Conservation (phyloP, 2,797 vertebrate species). For the Neostethus bicornis region DNA sequence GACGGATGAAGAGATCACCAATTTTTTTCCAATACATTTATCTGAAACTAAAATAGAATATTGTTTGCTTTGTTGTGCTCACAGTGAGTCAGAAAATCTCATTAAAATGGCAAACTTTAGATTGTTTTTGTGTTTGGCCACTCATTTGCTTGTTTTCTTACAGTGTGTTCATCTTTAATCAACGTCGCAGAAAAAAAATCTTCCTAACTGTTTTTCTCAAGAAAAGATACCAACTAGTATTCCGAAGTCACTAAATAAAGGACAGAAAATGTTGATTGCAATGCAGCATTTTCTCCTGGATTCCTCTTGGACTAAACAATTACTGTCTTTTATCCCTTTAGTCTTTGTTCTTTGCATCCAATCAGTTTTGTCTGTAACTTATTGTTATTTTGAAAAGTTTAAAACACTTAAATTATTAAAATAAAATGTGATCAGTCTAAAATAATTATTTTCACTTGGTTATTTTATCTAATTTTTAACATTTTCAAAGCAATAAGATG, state of each 20-base stretch:
- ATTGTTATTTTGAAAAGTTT: no score
- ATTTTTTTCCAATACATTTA: no score
- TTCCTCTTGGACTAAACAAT: constrained; percentile 12
- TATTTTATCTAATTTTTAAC: no score
- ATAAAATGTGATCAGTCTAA: no score
- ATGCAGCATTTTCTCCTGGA: constrained; percentile 6
- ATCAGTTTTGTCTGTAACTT: no score
- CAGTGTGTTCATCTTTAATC: constrained; percentile 24
- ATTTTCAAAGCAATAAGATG: background rate
- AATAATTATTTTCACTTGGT: no score
- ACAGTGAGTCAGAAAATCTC: constrained; percentile 54
- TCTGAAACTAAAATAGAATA: no score
- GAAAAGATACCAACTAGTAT: constrained; percentile 13
- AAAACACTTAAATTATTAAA: no score
- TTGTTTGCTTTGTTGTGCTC: constrained; percentile 30
- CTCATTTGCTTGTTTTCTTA: no score
- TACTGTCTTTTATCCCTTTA: background rate
- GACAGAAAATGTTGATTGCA: constrained; percentile 27
- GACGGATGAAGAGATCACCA: no score
- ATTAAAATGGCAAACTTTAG: constrained; percentile 37
- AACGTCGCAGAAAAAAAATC: constrained; percentile 3
- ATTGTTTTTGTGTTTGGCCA: constrained; percentile 13
- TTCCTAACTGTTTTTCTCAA: constrained; percentile 26
- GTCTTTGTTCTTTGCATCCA: background rate
- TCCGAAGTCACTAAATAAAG: constrained; percentile 25